These are phyloP conservation scores for Epinotia bilunana DNA, from an alignment of 2,888 invertebrate species.

Conservation along the genomic window DNA sequence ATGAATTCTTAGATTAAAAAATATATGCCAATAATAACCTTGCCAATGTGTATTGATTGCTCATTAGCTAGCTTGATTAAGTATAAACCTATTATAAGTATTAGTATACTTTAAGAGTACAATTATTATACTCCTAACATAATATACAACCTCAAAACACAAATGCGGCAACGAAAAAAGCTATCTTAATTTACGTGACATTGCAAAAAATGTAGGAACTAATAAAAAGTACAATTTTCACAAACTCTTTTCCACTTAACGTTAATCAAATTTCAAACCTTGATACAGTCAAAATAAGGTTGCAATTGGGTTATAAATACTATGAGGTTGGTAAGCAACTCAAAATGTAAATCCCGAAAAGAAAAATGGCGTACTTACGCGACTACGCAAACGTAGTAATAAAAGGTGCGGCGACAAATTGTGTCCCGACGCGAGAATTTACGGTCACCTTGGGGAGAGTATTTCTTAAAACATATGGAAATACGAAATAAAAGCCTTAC, in stretches of 20 bases:
- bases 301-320: not conserved
- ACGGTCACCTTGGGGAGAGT: slow-evolving; percentile 12
- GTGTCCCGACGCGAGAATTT: slow-evolving; percentile 24
- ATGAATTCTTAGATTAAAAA: too few relatives aligned
- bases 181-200: not conserved
- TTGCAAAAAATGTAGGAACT: not conserved
- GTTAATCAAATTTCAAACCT: not conserved
- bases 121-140: not conserved
- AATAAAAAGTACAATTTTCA: slow-evolving; percentile 1
- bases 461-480: not conserved
- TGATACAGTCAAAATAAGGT: not conserved
- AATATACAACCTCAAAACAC: not conserved
- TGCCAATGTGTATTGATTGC: not conserved
- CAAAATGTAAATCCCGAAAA: slow-evolving; percentile 10
- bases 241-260: not conserved
- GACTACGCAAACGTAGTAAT: slow-evolving; percentile 12
- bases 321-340: not conserved
- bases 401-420: slow-evolving; percentile 17
- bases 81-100: too few relatives aligned
- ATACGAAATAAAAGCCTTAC: not conserved
- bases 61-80: not conserved
- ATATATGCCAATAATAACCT: not conserved
- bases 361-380: slow-evolving; percentile 20
- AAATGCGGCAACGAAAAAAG: not conserved
- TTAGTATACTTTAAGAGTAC: too few relatives aligned